phyloP scores from a whole-genome alignment of 2,888 invertebrate genomes.

The Gonocerus acuteangulatus region DNA sequence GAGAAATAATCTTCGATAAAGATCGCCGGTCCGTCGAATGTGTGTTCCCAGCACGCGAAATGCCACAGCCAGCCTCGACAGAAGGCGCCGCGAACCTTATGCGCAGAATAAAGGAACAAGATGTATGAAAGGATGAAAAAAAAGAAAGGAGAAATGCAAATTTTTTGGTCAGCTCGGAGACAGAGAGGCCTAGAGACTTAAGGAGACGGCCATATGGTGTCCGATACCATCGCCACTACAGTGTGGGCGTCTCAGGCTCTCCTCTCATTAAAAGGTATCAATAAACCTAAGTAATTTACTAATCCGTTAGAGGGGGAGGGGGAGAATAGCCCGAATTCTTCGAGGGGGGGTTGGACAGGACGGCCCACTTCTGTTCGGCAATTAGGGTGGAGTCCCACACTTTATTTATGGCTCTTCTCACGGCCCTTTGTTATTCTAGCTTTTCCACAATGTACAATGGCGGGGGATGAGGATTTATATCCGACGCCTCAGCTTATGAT shows the following conservation, averaged over 20 bases:
- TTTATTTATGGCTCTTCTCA: too few relatives aligned
- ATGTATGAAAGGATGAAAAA: neutral
- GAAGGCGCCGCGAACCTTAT: neutral
- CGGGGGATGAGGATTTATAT: too few relatives aligned
- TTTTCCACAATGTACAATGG: too few relatives aligned
- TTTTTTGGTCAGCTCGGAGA: neutral
- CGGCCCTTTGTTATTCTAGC: too few relatives aligned
- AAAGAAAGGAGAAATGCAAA: neutral
- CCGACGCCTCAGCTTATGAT: too few relatives aligned
- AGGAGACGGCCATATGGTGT: slow-evolving; percentile 11
- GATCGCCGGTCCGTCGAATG: too few relatives aligned
- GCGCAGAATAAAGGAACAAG: neutral
- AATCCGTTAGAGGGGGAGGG: slow-evolving; percentile 2
- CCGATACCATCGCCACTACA: slow-evolving; percentile 5
- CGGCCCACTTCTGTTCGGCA: neutral
- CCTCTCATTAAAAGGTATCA: slow-evolving; percentile 23
- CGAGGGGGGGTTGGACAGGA: neutral
- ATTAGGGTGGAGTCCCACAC: too few relatives aligned
- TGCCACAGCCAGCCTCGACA: neutral
- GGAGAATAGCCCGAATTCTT: neutral
- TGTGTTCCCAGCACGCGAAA: neutral
- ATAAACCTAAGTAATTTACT: slow-evolving; percentile 22
- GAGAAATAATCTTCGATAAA: too few relatives aligned
- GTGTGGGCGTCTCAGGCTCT: slow-evolving; percentile 5
- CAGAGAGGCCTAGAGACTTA: too few relatives aligned